Evolutionary conservation across 2,113 vertebrate genomes (phyloP).

Genomic region (Mustelus asterias): DNA sequence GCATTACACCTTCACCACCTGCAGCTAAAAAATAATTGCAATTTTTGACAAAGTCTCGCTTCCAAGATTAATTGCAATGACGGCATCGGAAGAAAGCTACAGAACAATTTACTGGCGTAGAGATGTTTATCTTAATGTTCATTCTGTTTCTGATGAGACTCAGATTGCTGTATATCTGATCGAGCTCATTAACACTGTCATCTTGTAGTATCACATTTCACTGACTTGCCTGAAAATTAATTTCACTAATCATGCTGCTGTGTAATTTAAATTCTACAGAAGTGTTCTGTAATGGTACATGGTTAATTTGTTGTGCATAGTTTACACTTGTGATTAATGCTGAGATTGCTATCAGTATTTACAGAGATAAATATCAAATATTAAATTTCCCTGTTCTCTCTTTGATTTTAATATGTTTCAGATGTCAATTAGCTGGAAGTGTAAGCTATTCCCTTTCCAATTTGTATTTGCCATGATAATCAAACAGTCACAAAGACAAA

Average conservation of each 20-base stretch:
- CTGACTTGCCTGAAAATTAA: slow-evolving; percentile 16
- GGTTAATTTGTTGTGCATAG: slow-evolving; percentile 20
- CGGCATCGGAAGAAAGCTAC: not conserved
- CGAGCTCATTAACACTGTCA: not conserved
- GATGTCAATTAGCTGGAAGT: not conserved
- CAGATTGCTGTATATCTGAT: not conserved
- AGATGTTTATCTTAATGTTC: not conserved
- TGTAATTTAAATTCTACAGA: slow-evolving; percentile 18
- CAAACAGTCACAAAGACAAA: not conserved
- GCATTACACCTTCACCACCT: not conserved
- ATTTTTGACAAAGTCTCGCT: not conserved
- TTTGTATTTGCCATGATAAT: not conserved
- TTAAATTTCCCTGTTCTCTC: not conserved
- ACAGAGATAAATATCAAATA: not conserved
- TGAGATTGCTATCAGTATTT: not conserved
- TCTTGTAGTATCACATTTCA: not conserved
- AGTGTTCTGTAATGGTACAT: slow-evolving; percentile 15
- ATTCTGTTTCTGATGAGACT: not conserved
- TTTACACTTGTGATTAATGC: slow-evolving; percentile 9
- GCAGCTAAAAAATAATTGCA: not conserved
- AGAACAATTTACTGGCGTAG: not conserved
- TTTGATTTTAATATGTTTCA: slow-evolving; percentile 11
- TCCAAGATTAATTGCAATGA: not conserved
- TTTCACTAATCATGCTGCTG: not conserved
- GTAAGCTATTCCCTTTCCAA: not conserved